Evolutionary conservation across 2,888 invertebrate species (phyloP).

Genomic region (Nudaria mundana): DNA sequence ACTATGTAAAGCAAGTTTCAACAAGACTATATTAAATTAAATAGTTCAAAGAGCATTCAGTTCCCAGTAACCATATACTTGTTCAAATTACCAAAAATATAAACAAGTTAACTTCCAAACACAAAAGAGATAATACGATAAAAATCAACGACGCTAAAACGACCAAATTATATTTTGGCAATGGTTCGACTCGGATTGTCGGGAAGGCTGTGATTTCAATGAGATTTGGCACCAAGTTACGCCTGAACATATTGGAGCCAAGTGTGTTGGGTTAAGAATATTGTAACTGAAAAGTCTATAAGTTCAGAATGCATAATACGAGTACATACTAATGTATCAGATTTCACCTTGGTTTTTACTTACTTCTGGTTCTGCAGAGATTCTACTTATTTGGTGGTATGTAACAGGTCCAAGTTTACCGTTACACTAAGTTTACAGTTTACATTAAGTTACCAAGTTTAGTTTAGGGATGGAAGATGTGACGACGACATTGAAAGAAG

Average conservation of each 20-base stretch:
- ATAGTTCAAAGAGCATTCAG: too few relatives aligned
- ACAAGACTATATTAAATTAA: too few relatives aligned
- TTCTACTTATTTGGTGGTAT: too few relatives aligned
- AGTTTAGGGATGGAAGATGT: too few relatives aligned
- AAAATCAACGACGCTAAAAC: constrained; percentile 41
- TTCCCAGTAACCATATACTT: too few relatives aligned
- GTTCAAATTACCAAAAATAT: too few relatives aligned
- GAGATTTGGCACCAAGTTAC: constrained; percentile 29
- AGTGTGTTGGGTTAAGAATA: constrained; percentile 22
- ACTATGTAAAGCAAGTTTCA: too few relatives aligned
- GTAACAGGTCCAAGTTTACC: too few relatives aligned
- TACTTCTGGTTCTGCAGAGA: too few relatives aligned
- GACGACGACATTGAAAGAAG: too few relatives aligned
- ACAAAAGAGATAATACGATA: constrained; percentile 33
- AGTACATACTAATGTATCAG: not conserved
- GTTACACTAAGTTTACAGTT: too few relatives aligned
- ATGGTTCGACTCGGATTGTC: constrained; percentile 12
- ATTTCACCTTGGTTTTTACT: not conserved
- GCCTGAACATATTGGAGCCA: constrained; percentile 26
- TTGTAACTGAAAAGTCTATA: constrained; percentile 18
- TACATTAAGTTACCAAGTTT: too few relatives aligned
- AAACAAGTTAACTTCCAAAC: constrained; percentile 23
- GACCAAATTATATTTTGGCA: constrained; percentile 39
- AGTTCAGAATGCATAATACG: not conserved
- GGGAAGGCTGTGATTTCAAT: constrained; percentile 31